These are phyloP conservation scores for Salvelinus fontinalis DNA, from an alignment of 2,113 vertebrate genomes.

Conservation along the genomic window DNA sequence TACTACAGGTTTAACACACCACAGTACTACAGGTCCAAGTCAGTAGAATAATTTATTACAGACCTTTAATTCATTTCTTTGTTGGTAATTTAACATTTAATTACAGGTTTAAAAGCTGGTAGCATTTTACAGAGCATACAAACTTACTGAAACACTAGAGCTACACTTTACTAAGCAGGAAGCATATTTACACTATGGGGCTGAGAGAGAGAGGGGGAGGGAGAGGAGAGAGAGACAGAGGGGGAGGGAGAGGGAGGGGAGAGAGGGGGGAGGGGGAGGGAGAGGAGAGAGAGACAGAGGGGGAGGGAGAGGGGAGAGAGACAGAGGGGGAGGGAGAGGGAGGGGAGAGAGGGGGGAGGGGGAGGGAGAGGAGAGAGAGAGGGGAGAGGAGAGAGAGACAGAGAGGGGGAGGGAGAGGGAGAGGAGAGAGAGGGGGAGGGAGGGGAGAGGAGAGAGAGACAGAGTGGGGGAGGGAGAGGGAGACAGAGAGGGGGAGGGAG, in stretches of 20 bases:
- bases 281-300: no score
- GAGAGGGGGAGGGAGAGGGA: no score
- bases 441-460: no score
- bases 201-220: background rate
- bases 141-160: slow-evolving; percentile 53
- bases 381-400: no score
- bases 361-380: background rate
- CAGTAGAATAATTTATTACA: slow-evolving; percentile 83
- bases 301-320: no score
- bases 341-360: background rate
- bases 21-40: slow-evolving; percentile 18
- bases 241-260: no score
- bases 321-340: background rate
- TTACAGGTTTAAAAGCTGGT: slow-evolving; percentile 72
- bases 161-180: background rate
- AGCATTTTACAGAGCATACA: slow-evolving; percentile 74
- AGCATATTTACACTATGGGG: slow-evolving; percentile 45
- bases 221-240: no score
- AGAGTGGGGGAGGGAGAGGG: no score
- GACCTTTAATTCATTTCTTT: slow-evolving; percentile 65
- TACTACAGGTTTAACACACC: no score
- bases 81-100: slow-evolving; percentile 61
- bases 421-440: no score
- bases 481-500: no score
- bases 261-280: no score